phyloP scores from a whole-genome alignment of 2,113 vertebrate species.

The Hystrix brachyura region DNA sequence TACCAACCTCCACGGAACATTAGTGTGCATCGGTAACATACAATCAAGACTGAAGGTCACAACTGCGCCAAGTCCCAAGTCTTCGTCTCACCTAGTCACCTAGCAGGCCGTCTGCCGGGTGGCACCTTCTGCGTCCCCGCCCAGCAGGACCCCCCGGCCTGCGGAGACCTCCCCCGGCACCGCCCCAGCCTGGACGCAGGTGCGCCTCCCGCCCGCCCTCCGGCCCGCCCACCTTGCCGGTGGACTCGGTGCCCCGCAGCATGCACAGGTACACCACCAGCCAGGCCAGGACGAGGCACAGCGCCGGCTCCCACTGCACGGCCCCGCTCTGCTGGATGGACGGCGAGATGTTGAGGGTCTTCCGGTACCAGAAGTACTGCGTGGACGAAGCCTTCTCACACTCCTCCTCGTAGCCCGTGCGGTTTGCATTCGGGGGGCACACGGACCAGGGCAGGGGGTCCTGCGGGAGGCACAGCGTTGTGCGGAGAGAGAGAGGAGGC shows the following conservation, averaged over 20 bases:
- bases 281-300: slow-evolving; percentile 95
- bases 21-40: background rate
- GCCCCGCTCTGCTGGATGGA: slow-evolving; percentile 91
- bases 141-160: accelerated
- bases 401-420: slow-evolving; percentile 91
- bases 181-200: too few relatives aligned
- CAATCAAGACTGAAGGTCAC: background rate
- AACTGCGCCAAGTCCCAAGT: accelerated
- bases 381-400: slow-evolving; percentile 93
- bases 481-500: too few relatives aligned
- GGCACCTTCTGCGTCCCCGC: accelerated
- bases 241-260: slow-evolving; percentile 92
- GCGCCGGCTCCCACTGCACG: slow-evolving; percentile 91
- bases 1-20: background rate
- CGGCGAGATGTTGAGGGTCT: slow-evolving; percentile 94
- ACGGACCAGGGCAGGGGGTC: slow-evolving; percentile 93
- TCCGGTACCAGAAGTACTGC: slow-evolving; percentile 96
- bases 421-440: slow-evolving; percentile 93
- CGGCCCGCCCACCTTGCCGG: slow-evolving; percentile 91
- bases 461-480: slow-evolving; percentile 79
- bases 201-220: accelerated
- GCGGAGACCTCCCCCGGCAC: accelerated
- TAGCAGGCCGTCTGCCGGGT: accelerated
- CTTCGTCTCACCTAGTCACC: accelerated
- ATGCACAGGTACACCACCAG: slow-evolving; percentile 93